phyloP scores from a whole-genome alignment of 2,797 vertebrate genomes.

The Amblyopsis hoosieri region DNA sequence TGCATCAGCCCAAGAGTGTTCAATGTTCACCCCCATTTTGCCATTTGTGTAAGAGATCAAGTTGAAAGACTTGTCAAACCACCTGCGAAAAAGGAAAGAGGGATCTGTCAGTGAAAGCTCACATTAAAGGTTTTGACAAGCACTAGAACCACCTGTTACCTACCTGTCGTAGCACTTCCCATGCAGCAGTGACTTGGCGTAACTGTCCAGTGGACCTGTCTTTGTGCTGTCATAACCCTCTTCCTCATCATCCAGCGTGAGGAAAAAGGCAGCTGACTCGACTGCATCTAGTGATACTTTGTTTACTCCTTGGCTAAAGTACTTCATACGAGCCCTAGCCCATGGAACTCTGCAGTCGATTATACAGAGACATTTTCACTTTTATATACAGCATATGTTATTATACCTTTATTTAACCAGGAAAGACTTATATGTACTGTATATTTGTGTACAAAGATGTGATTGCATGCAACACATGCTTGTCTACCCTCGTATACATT shows the following conservation, averaged over 20 bases:
- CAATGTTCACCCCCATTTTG: constrained; percentile 87
- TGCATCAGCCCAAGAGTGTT: constrained; percentile 94
- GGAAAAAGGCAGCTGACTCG: constrained; percentile 90
- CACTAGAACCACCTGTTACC: not conserved
- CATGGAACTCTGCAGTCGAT: constrained; percentile 80
- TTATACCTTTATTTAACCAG: too few relatives aligned
- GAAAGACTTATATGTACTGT: too few relatives aligned
- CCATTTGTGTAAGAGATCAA: constrained; percentile 89
- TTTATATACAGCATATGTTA: not conserved
- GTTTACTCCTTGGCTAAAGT: constrained; percentile 85
- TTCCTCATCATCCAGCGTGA: constrained; percentile 85
- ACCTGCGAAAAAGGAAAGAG: constrained; percentile 70
- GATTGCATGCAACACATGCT: not conserved
- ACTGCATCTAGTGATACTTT: constrained; percentile 82
- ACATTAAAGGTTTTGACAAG: not conserved
- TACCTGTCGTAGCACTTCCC: constrained; percentile 92
- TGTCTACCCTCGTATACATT: not conserved
- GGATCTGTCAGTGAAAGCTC: constrained; percentile 2
- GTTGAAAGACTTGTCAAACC: constrained; percentile 97
- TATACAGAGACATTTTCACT: not conserved
- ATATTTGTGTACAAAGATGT: not conserved
- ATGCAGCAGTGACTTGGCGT: constrained; percentile 92
- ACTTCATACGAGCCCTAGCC: constrained; percentile 84
- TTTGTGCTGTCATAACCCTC: constrained; percentile 73
- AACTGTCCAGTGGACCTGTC: constrained; percentile 81